Conservation (phyloP, 2,888 invertebrate species). For the Agonopterix heracliana region DNA sequence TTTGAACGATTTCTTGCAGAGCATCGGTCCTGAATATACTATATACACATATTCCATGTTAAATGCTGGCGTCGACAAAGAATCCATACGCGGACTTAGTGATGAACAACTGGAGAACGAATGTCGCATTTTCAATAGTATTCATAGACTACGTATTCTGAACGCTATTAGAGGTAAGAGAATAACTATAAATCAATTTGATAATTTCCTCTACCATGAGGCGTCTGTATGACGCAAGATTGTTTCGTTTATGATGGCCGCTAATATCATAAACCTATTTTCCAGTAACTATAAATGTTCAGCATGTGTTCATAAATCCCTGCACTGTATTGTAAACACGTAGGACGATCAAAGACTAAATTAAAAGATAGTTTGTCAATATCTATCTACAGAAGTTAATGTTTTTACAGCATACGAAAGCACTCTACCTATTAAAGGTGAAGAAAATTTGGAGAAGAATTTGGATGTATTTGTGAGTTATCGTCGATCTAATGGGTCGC, state of each 20-base stretch:
- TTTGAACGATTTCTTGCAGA: slow-evolving; percentile 89
- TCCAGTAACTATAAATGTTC: slow-evolving; percentile 5
- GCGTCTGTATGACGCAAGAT: slow-evolving; percentile 2
- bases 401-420: slow-evolving; percentile 77
- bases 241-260: slow-evolving; percentile 17
- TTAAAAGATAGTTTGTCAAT: background rate
- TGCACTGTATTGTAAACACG: slow-evolving; percentile 4
- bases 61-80: slow-evolving; percentile 95
- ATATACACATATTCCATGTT: slow-evolving; percentile 98
- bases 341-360: slow-evolving; percentile 5
- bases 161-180: slow-evolving; percentile 85
- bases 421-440: slow-evolving; percentile 79
- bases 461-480: slow-evolving; percentile 99
- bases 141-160: slow-evolving; percentile 93
- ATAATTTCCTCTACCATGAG: slow-evolving; percentile 5
- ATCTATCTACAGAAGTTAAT: background rate
- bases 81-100: slow-evolving; percentile 87
- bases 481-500: slow-evolving; percentile 96
- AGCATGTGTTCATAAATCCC: slow-evolving; percentile 1
- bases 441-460: slow-evolving; percentile 90
- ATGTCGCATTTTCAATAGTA: slow-evolving; percentile 95
- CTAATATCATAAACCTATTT: slow-evolving; percentile 16
- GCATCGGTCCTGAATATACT: slow-evolving; percentile 91
- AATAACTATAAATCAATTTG: slow-evolving; percentile 8
- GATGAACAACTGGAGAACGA: slow-evolving; percentile 95